Evolutionary conservation across 2,113 vertebrate genomes (phyloP).

Genomic region (Fregetta grallaria): DNA sequence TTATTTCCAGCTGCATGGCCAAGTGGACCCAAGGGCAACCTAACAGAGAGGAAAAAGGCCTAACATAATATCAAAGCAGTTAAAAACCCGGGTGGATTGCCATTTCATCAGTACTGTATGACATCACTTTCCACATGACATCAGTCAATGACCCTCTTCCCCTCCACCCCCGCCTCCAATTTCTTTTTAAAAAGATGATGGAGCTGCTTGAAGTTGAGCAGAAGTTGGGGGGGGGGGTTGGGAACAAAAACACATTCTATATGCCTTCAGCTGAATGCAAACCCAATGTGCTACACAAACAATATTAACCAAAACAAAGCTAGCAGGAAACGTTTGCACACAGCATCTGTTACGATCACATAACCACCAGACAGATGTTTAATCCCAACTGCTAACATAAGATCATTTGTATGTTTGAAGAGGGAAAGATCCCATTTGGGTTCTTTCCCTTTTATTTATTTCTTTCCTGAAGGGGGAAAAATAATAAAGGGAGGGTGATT

Average conservation of each 20-base stretch:
- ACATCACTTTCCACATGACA: constrained; percentile 71
- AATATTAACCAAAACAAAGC: constrained; percentile 86
- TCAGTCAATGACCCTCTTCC: constrained; percentile 16
- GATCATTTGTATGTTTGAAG: constrained; percentile 92
- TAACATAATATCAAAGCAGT: constrained; percentile 41
- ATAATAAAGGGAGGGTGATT: constrained; percentile 68
- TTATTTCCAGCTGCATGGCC: constrained; percentile 54
- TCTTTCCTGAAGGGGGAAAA: constrained; percentile 72
- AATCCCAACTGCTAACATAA: constrained; percentile 93
- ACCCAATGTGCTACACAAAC: constrained; percentile 86
- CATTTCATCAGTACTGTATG: constrained; percentile 58
- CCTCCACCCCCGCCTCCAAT: constrained; percentile 21
- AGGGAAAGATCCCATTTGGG: constrained; percentile 85
- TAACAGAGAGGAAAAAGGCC: constrained; percentile 43
- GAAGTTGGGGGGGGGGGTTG: constrained; percentile 42
- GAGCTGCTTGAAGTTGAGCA: constrained; percentile 67
- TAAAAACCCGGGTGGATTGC: constrained; percentile 38
- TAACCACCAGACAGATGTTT: constrained; percentile 95
- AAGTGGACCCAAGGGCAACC: constrained; percentile 24
- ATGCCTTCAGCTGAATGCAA: constrained; percentile 81
- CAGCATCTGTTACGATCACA: constrained; percentile 92
- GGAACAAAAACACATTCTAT: constrained; percentile 64
- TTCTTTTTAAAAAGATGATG: constrained; percentile 64
- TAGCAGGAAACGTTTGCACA: constrained; percentile 80
- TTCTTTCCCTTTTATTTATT: constrained; percentile 78